These are phyloP conservation scores for Hozukius guyotensis DNA, from an alignment of 2,797 vertebrate genomes.

Conservation along the genomic window DNA sequence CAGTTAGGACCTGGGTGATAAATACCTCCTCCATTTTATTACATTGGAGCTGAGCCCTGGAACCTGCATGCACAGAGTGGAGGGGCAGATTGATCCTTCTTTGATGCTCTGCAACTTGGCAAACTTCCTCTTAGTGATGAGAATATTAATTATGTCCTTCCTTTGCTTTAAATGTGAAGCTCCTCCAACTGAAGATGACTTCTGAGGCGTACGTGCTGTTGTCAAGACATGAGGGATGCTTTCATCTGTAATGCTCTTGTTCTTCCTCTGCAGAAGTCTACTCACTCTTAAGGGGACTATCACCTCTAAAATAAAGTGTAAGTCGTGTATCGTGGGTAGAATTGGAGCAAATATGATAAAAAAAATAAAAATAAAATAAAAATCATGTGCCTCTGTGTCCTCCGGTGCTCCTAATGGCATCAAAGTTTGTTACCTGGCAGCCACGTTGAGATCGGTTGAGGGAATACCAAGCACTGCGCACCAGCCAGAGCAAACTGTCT, in stretches of 20 bases:
- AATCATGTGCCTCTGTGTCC: no score
- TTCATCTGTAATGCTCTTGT: constrained; percentile 20
- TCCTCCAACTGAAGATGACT: constrained; percentile 30
- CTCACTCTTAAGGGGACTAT: background rate
- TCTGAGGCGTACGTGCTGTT: constrained; percentile 29
- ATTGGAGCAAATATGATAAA: no score
- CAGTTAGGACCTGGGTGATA: constrained; percentile 43
- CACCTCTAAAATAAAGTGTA: no score
- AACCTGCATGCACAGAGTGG: constrained; percentile 41
- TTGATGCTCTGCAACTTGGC: constrained; percentile 68
- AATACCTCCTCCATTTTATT: constrained; percentile 60
- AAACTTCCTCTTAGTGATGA: constrained; percentile 66
- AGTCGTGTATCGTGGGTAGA: accelerated
- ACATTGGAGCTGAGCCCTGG: constrained; percentile 52
- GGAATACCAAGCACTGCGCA: no score
- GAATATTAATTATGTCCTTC: constrained; percentile 78
- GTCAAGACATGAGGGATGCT: constrained; percentile 14
- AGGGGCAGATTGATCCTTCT: constrained; percentile 62
- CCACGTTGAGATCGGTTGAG: no score
- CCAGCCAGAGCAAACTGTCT: no score
- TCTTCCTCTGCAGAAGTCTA: background rate
- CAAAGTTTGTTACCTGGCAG: no score
- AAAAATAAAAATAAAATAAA: accelerated
- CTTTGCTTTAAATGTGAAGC: constrained; percentile 46
- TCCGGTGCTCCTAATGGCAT: no score